These are phyloP conservation scores for Margaritifera margaritifera DNA, from an alignment of 2,888 invertebrate genomes.

Conservation along the genomic window DNA sequence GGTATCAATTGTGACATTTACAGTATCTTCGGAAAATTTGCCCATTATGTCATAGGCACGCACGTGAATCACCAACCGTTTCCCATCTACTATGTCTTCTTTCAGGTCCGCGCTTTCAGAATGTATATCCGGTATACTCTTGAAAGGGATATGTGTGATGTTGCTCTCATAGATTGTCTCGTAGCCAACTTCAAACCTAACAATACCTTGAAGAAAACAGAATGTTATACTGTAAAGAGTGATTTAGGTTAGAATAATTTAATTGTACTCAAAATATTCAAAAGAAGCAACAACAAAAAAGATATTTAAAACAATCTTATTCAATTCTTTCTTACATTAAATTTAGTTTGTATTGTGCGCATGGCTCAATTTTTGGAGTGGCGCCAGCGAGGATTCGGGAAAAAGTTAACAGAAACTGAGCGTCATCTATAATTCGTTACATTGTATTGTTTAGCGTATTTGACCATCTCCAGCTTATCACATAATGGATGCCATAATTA, in stretches of 20 bases:
- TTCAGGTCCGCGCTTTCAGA: not conserved
- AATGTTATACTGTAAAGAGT: not conserved
- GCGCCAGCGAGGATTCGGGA: no score
- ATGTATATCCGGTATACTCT: constrained; percentile 6
- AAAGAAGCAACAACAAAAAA: no score
- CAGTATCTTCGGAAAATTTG: constrained; percentile 27
- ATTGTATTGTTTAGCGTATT: no score
- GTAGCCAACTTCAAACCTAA: constrained; percentile 20
- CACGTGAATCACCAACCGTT: constrained; percentile 24
- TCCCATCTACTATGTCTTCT: constrained; percentile 28
- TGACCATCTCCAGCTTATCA: no score
- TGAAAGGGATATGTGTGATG: constrained; percentile 1
- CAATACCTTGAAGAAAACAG: constrained; percentile 16
- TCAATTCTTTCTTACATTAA: no score
- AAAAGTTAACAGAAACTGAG: no score
- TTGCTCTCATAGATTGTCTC: constrained; percentile 8
- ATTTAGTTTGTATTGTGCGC: no score
- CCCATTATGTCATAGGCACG: constrained; percentile 32
- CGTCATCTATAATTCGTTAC: no score
- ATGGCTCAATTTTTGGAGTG: no score
- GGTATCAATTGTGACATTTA: constrained; percentile 30
- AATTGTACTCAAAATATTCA: no score
- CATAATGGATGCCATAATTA: no score
- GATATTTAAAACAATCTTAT: no score
- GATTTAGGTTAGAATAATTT: not conserved